These are phyloP conservation scores for Promerops cafer DNA, from an alignment of 2,113 vertebrate genomes.

Conservation along the genomic window DNA sequence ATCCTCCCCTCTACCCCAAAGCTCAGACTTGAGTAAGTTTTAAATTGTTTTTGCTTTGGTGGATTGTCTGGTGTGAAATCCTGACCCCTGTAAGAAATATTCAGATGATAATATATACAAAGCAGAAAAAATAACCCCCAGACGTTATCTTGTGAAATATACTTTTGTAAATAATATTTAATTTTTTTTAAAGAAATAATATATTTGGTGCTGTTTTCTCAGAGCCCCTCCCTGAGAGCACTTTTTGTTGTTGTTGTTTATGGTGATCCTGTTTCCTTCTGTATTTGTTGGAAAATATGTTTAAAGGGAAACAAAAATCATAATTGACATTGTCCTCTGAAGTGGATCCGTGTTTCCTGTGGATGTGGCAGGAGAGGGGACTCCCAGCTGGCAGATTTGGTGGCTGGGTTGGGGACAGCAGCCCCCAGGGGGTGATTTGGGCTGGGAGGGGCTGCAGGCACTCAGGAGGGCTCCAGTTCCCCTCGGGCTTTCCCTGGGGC, in stretches of 20 bases:
- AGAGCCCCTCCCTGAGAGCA: constrained; percentile 71
- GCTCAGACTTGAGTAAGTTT: not conserved
- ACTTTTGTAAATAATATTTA: constrained; percentile 81
- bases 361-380: not conserved
- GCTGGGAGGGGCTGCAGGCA: not conserved
- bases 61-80: not conserved
- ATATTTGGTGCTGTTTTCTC: constrained; percentile 81
- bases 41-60: not conserved
- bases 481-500: not conserved
- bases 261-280: constrained; percentile 56
- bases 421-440: not conserved
- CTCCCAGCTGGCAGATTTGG: not conserved
- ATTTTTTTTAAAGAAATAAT: constrained; percentile 72
- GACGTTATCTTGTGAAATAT: constrained; percentile 61
- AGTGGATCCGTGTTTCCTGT: not conserved
- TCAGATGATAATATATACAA: constrained; percentile 63
- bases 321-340: not conserved
- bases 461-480: not conserved
- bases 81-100: constrained; percentile 53
- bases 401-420: not conserved
- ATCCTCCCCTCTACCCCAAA: not conserved
- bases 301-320: constrained; percentile 66
- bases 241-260: constrained; percentile 49
- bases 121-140: not conserved
- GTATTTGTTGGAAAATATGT: constrained; percentile 59